These are phyloP conservation scores for Aptenodytes patagonicus DNA, from an alignment of 2,113 vertebrate genomes.

Conservation along the genomic window DNA sequence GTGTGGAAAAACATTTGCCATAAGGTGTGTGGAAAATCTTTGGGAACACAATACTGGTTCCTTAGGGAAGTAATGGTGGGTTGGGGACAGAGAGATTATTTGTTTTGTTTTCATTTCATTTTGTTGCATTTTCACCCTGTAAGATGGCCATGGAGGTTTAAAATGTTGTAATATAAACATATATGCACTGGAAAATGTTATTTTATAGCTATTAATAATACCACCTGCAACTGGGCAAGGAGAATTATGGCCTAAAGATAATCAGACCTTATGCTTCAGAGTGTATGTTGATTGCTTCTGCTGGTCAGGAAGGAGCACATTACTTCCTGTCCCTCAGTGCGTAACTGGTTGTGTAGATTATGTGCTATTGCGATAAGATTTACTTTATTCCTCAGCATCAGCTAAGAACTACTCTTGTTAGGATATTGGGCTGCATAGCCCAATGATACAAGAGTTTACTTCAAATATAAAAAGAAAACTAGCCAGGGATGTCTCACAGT, in stretches of 20 bases:
- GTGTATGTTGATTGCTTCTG: background rate
- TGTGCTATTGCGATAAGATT: background rate
- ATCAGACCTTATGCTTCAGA: background rate
- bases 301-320: background rate
- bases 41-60: constrained; percentile 35
- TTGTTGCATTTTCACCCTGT: background rate
- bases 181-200: constrained; percentile 11
- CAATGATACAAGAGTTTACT: background rate
- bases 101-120: constrained; percentile 18
- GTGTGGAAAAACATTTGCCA: constrained; percentile 21
- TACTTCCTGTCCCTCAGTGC: background rate
- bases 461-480: background rate
- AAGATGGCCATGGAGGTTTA: background rate
- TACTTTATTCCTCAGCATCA: background rate
- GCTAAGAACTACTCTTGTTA: background rate
- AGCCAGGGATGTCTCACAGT: background rate
- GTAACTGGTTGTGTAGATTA: background rate
- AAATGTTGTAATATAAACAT: background rate
- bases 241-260: background rate
- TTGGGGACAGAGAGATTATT: background rate
- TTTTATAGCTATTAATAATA: constrained; percentile 50
- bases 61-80: background rate
- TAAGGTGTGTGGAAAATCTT: constrained; percentile 52
- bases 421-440: background rate
- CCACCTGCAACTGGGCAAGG: background rate